A percentile compares a stretch with the other conserved stretches of the same genome.
These are phyloP conservation scores for Sigmodon hispidus DNA, from an alignment of 2,113 vertebrate species.

Conservation along the genomic window DNA sequence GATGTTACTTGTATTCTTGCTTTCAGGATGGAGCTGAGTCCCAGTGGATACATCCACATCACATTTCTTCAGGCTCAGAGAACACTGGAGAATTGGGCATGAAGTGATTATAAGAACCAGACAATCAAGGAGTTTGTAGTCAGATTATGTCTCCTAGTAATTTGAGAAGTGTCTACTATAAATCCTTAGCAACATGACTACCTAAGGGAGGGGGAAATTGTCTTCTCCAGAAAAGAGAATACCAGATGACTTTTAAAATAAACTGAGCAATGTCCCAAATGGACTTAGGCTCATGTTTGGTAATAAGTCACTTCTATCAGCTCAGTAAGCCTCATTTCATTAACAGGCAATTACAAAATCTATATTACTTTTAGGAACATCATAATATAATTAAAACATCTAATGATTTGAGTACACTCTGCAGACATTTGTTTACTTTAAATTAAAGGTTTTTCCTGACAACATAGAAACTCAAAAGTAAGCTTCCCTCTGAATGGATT, in stretches of 20 bases:
- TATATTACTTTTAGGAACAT: constrained; percentile 4
- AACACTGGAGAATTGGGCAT: neutral
- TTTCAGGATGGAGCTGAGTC: neutral
- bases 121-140: neutral
- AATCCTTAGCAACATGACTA: neutral
- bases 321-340: neutral
- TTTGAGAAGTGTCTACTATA: neutral
- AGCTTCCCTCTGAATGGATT: constrained; percentile 35
- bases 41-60: neutral
- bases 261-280: neutral
- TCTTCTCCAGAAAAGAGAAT: neutral
- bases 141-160: neutral
- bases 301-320: neutral
- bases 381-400: constrained; percentile 7
- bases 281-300: neutral
- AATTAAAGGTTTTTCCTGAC: neutral
- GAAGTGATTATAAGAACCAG: neutral
- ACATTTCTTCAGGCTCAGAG: no score
- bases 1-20: neutral
- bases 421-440: constrained; percentile 20
- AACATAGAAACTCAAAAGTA: constrained; percentile 29
- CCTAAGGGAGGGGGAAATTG: neutral
- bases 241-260: neutral
- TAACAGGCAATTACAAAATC: neutral
- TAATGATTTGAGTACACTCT: neutral